Evolutionary conservation across 2,113 vertebrate genomes (phyloP), one percentile per base, ranked within the genome.

Genomic region (Salvelinus sp.): DNA sequence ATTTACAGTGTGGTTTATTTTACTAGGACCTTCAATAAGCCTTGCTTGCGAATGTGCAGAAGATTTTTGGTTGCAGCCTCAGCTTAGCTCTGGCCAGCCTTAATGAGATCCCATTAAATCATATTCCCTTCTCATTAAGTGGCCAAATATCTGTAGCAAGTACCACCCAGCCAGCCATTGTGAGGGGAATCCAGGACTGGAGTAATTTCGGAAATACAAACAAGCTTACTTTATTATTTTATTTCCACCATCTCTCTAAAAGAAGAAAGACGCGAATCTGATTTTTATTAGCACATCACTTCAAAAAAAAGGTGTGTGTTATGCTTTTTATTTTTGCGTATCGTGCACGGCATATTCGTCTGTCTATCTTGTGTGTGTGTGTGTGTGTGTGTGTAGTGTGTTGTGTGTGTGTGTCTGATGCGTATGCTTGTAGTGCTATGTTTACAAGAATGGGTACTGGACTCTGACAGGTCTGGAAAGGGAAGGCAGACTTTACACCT

Each of bases 31-130:
- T 83, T 86, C 83, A 79, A 71, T 73, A 79, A 79, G 85, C 79
- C 81, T 81, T 83, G 82, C 79, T 87, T 87, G 82, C 75, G 83
- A n/a, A n/a, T 79, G 76, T 1, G 76, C 72, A 65, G 71, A 80
- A 84, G 75, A 44, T 22, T 22, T 75, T 82, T 82, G 80, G 82
- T 81, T 14, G 63, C 70, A 72, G 48, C 18, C 30, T 7, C n/a
- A 44, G 23, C 71, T 77, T 7, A 44, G 23, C 70, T 77, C 64
- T 63, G 25, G 76, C 80, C 76, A 78, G 81, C 76, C 76, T 88
- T 88, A 87, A 91, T 88, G 79, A 87, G n/a, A 90, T 88, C 86
- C 87, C 81, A 87, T 89, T 85, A 89, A 89, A 88, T 90, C 83
- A 82, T n/a, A 82, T 78, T 79, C 84, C 33, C 75, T 82, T 74